These are phyloP conservation scores for Archips crataeganus DNA, from an alignment of 2,888 invertebrate species.

Conservation along the genomic window DNA sequence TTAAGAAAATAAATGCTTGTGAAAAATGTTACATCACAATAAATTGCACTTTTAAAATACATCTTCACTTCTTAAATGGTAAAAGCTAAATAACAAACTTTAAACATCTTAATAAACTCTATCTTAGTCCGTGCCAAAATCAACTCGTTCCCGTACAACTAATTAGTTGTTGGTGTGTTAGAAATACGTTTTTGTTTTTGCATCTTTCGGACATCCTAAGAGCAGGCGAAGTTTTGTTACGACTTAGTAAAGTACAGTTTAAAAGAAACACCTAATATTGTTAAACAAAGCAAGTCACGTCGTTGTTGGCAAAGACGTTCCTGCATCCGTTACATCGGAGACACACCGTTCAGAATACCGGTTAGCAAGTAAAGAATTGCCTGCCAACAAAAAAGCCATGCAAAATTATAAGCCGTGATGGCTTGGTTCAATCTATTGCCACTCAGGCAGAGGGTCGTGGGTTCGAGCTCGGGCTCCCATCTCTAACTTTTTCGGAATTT, in stretches of 20 bases:
- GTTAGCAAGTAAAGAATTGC: not conserved
- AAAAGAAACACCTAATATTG: slow-evolving; percentile 50
- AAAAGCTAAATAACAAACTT: slow-evolving; percentile 7
- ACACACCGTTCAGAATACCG: slow-evolving; percentile 41
- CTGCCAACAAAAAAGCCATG: not conserved
- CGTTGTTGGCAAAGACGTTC: slow-evolving; percentile 56
- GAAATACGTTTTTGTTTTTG: slow-evolving; percentile 29
- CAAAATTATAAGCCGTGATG: too few relatives aligned
- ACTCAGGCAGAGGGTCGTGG: too few relatives aligned
- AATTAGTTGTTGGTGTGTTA: slow-evolving; percentile 31
- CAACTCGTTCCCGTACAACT: slow-evolving; percentile 21
- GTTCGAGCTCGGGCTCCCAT: too few relatives aligned
- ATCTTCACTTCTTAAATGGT: not conserved
- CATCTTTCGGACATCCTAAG: slow-evolving; percentile 26
- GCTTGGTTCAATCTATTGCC: too few relatives aligned
- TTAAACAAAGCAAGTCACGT: slow-evolving; percentile 53
- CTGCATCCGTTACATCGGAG: slow-evolving; percentile 47
- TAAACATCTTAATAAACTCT: slow-evolving; percentile 1
- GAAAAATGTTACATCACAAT: not conserved
- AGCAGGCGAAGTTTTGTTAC: slow-evolving; percentile 24
- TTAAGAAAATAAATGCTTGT: too few relatives aligned
- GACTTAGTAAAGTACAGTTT: slow-evolving; percentile 40
- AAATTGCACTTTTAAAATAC: not conserved
- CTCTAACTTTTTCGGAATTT: too few relatives aligned
- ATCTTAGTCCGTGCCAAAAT: slow-evolving; percentile 19